phyloP scores from a whole-genome alignment of 2,888 invertebrate species.

The Xestia sexstrigata region DNA sequence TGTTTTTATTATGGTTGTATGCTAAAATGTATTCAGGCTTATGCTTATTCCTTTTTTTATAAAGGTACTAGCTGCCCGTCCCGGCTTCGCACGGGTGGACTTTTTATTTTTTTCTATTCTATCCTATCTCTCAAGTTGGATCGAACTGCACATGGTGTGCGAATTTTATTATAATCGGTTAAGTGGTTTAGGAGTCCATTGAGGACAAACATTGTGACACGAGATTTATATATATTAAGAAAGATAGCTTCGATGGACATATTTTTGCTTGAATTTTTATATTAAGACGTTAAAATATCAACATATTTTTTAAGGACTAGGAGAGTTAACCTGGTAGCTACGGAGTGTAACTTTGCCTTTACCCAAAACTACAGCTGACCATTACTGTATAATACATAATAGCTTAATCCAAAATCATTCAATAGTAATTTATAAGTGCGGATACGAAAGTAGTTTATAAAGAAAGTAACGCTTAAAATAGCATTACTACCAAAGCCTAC shows the following conservation, averaged over 20 bases:
- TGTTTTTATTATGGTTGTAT: slow-evolving; percentile 14
- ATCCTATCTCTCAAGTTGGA: too few species aligned
- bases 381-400: neutral
- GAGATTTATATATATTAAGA: too few species aligned
- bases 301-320: neutral
- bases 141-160: too few species aligned
- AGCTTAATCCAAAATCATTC: neutral
- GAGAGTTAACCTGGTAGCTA: neutral
- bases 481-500: neutral
- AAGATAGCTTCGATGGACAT: neutral
- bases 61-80: too few species aligned
- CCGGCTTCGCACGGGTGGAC: too few species aligned
- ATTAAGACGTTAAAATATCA: neutral
- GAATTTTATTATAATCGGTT: too few species aligned
- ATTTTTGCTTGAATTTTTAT: slow-evolving; percentile 7
- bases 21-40: neutral
- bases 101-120: too few species aligned
- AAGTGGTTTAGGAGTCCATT: too few species aligned
- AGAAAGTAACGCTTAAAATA: slow-evolving; percentile 18
- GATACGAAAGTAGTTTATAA: neutral
- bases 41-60: neutral
- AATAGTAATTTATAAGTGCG: neutral
- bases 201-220: too few species aligned
- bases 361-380: neutral
- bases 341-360: neutral